Evolutionary conservation across 2,113 vertebrate species (phyloP).

Genomic region (Oryzias melastigma): DNA sequence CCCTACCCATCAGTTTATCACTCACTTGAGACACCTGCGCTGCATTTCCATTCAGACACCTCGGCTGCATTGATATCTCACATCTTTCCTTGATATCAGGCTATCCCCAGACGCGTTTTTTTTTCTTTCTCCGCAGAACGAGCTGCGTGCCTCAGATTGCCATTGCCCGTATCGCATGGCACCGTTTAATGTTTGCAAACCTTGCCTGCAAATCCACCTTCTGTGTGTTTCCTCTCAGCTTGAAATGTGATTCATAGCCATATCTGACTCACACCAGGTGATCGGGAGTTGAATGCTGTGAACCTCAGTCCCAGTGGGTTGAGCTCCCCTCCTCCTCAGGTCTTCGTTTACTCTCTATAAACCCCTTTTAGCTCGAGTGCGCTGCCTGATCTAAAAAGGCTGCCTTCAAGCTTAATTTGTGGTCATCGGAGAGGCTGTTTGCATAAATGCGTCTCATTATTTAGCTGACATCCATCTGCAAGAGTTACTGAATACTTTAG

Average conservation of each 20-base stretch:
- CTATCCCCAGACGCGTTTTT: constrained; percentile 29
- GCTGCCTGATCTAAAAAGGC: constrained; percentile 61
- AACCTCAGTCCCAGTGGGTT: constrained; percentile 24
- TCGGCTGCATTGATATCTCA: constrained; percentile 35
- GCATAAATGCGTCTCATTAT: constrained; percentile 66
- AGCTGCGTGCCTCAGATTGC: constrained; percentile 38
- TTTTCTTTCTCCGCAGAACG: constrained; percentile 11
- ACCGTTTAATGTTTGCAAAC: constrained; percentile 47
- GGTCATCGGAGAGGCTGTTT: constrained; percentile 64
- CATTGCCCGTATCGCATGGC: constrained; percentile 32
- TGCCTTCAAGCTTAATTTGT: constrained; percentile 69
- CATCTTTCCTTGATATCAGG: constrained; percentile 51
- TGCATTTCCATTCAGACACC: neutral
- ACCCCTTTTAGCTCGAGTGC: constrained; percentile 25
- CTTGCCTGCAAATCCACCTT: constrained; percentile 26
- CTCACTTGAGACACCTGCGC: constrained; percentile 46
- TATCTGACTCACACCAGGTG: constrained; percentile 26
- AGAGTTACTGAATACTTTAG: no score
- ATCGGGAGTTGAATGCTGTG: constrained; percentile 34
- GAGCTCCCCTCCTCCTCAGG: neutral
- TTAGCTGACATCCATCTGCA: constrained; percentile 57
- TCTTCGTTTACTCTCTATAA: constrained; percentile 30
- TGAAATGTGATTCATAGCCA: constrained; percentile 23
- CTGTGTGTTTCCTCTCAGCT: constrained; percentile 25
- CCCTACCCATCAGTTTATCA: constrained; percentile 29